Evolutionary conservation across 2,113 vertebrate species (phyloP).

Genomic region (Desmodus rotundus): DNA sequence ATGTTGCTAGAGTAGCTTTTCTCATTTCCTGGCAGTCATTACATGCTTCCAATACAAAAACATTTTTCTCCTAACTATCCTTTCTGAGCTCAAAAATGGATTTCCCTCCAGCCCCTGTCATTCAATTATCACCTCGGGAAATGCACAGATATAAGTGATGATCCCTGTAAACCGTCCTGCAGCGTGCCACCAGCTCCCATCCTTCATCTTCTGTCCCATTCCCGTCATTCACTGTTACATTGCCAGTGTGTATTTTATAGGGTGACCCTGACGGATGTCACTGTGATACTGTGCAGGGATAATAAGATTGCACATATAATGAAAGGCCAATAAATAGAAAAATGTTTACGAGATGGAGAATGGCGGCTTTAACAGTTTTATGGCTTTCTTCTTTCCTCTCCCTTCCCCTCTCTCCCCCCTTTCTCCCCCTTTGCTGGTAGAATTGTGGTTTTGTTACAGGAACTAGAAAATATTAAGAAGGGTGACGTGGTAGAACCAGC

Average conservation of each 20-base stretch:
- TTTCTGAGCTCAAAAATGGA: constrained; percentile 81
- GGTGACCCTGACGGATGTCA: constrained; percentile 83
- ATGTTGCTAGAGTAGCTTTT: constrained; percentile 49
- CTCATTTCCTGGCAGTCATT: constrained; percentile 78
- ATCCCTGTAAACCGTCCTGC: constrained; percentile 77
- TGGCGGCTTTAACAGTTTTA: constrained; percentile 67
- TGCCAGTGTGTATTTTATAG: constrained; percentile 81
- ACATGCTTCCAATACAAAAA: constrained; percentile 73
- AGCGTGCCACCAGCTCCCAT: constrained; percentile 61
- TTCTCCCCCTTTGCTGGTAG: neutral
- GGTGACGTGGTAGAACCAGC: neutral
- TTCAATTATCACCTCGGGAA: constrained; percentile 85
- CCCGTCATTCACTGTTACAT: constrained; percentile 76
- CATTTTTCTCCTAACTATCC: constrained; percentile 69
- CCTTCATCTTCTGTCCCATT: constrained; percentile 76
- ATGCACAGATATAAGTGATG: constrained; percentile 81
- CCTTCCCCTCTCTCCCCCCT: neutral
- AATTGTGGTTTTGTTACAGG: neutral
- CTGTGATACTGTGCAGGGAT: constrained; percentile 80
- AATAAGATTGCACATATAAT: constrained; percentile 81
- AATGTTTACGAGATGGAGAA: constrained; percentile 76
- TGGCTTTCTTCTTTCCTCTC: constrained; percentile 25
- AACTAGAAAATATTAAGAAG: constrained; percentile 15
- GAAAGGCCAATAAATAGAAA: constrained; percentile 82
- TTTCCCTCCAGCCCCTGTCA: constrained; percentile 83